Evolutionary conservation across 2,113 vertebrate species (phyloP).

Genomic region (Isurus oxyrinchus): DNA sequence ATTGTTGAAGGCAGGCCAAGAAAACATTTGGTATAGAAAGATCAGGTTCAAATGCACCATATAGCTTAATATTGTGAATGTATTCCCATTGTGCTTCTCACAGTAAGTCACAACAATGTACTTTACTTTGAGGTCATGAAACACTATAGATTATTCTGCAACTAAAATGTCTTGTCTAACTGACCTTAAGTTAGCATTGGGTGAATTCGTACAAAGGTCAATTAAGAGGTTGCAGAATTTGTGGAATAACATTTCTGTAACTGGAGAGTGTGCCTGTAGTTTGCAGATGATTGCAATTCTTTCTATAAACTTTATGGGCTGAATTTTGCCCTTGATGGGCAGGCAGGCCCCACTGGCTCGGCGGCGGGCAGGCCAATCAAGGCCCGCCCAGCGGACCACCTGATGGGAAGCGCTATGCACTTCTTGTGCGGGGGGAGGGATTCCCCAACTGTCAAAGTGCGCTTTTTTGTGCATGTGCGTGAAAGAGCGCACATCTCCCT

Average conservation of each 20-base stretch:
- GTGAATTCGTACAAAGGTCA: background rate
- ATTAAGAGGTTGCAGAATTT: background rate
- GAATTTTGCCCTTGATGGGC: too few relatives aligned
- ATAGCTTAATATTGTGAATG: background rate
- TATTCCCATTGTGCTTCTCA: background rate
- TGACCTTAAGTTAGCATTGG: background rate
- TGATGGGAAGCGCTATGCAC: too few relatives aligned
- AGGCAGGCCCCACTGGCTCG: too few relatives aligned
- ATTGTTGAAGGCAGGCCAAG: background rate
- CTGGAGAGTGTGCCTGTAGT: background rate
- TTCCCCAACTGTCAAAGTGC: too few relatives aligned
- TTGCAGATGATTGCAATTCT: background rate
- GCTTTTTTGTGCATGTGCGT: too few relatives aligned
- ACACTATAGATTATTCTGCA: background rate
- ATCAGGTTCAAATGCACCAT: background rate
- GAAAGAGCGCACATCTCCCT: too few relatives aligned
- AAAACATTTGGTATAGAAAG: background rate
- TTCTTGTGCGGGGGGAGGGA: too few relatives aligned
- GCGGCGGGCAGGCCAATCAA: too few relatives aligned
- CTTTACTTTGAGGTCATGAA: background rate
- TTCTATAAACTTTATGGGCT: background rate
- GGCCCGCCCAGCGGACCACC: too few relatives aligned
- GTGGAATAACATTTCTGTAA: background rate
- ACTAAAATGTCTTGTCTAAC: background rate
- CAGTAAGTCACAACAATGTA: background rate